Percentiles rank a stretch among this genome's conserved stretches.
These are phyloP conservation scores for Tipula helvola DNA, from an alignment of 2,888 invertebrate species.

Conservation along the genomic window DNA sequence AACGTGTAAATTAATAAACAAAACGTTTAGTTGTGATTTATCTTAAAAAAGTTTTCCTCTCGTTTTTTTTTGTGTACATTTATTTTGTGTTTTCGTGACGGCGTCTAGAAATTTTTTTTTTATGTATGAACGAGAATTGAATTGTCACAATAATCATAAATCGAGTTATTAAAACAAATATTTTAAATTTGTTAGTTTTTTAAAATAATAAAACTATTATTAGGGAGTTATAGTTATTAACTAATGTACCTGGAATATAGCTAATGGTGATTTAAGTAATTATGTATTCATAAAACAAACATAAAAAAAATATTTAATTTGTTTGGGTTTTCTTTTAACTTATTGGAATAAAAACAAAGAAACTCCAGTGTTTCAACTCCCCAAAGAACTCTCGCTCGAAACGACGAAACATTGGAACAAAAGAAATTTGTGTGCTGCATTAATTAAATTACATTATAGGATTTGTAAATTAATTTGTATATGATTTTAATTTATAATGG, in stretches of 20 bases:
- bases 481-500: not conserved
- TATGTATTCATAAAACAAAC: not conserved
- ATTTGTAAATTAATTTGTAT: not conserved
- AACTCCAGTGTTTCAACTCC: not conserved
- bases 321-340: not conserved
- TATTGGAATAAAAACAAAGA: not conserved
- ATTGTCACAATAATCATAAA: slow-evolving; percentile 4
- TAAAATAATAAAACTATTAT: not conserved
- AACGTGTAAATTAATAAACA: not conserved
- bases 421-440: not conserved
- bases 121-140: not conserved
- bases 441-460: not conserved
- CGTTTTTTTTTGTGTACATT: not conserved
- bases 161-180: not conserved
- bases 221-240: not conserved
- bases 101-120: not conserved
- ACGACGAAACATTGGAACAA: not conserved
- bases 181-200: not conserved
- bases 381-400: not conserved
- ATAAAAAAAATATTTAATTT: not conserved
- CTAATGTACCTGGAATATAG: not conserved
- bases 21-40: not conserved
- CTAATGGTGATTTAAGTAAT: not conserved
- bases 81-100: slow-evolving; percentile 7
- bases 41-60: not conserved